Base-by-base conservation (phyloP, 2,888 invertebrate genomes). In the Parnassius mnemosyne region DNA sequence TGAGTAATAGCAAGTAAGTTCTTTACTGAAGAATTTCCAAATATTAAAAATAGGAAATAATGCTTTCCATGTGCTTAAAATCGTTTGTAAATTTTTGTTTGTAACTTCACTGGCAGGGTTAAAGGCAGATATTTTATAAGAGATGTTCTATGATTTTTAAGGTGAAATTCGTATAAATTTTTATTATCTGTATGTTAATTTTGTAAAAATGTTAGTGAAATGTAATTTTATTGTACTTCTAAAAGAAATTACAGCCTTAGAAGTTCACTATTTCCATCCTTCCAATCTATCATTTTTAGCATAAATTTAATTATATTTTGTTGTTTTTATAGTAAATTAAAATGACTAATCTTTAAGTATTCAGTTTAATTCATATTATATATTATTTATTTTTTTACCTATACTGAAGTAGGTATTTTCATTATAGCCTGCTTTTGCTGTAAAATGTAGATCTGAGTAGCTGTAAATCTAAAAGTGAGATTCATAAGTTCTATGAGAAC, bases 1-100 rank as follows among this genome's bases (percentile, higher is more conserved):
- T 90, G 83, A 90, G 90, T 90, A 81, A 80, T 90, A 90, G 89
- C 63, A 52, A 70, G 77, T 89, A 90, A 88, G 89, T 83, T 83
- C 73, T 68, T 65, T 75, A 76, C 50, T 50, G 72, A 87, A 85
- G 82, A 76, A 72, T 77, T 76, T 83, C 87, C 87, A 85, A 84
- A 75, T 68, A 34, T 13, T 63, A 50, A 59, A 52, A 55, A 11
- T 44, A 16, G 3, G 10, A n/a, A 43, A 43, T 16, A 41, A 11
- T 51, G 10, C 34, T 49, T 54, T 47, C 60, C 25, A 42, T 9
- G 25, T 43, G 9, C 41, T n/a, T 46, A 10, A 52, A 43, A 57
- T 42, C 10, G 13, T 25, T 46, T 59, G 42, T 34, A 55, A 63
- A 47, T 20, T 47, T 42, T 41, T 41, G 41, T 47, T 51, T 51